Evolutionary conservation across 1,140 invertebrate species (phyloP).

Genomic region (Leptestheria dahalacensis): DNA sequence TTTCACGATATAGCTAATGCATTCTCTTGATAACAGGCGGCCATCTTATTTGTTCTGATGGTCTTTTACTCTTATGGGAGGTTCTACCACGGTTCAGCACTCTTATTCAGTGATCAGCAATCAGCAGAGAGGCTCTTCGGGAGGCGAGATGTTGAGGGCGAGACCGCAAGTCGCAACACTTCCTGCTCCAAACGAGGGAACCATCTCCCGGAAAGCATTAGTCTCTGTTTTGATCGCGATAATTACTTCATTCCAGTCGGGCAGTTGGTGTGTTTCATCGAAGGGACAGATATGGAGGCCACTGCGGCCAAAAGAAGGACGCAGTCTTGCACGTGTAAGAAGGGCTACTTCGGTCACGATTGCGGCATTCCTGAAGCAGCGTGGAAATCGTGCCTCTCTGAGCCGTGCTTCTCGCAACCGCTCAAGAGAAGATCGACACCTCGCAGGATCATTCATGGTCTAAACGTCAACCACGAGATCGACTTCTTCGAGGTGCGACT

Average conservation of each 20-base stretch:
- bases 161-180: too few relatives aligned
- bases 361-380: constrained; percentile 22
- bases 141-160: too few relatives aligned
- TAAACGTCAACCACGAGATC: constrained; percentile 23
- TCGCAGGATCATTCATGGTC: constrained; percentile 21
- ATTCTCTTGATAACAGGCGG: background rate
- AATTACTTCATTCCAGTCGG: background rate
- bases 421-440: constrained; percentile 16
- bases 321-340: constrained; percentile 16
- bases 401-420: constrained; percentile 6
- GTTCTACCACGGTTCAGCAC: background rate
- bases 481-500: constrained; percentile 37
- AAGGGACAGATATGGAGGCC: constrained; percentile 7
- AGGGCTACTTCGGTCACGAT: constrained; percentile 21
- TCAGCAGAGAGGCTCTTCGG: background rate
- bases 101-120: background rate
- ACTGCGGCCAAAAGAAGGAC: background rate
- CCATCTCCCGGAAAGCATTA: background rate
- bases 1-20: too few relatives aligned
- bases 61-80: background rate
- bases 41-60: background rate
- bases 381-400: constrained; percentile 18
- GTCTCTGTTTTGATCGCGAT: background rate
- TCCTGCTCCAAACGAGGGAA: background rate
- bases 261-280: constrained; percentile 8